phyloP scores from a whole-genome alignment of 2,888 invertebrate genomes.

The Rugalucina vietnamica region DNA sequence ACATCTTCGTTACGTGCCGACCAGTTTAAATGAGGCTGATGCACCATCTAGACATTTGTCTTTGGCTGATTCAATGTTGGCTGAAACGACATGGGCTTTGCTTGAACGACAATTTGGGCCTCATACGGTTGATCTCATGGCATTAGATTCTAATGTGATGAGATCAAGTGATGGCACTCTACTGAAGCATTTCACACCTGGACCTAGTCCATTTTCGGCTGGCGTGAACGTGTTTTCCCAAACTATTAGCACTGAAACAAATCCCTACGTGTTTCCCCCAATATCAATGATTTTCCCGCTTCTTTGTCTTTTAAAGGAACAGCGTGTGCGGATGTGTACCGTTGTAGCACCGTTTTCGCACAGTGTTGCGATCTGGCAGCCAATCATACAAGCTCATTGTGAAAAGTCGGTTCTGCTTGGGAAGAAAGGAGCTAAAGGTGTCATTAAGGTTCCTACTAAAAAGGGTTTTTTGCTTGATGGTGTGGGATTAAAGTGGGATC shows the following conservation, averaged over 20 bases:
- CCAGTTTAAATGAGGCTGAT: slow-evolving; percentile 25
- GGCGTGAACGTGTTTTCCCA: slow-evolving; percentile 53
- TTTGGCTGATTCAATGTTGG: slow-evolving; percentile 28
- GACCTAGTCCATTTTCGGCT: slow-evolving; percentile 20
- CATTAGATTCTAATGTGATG: slow-evolving; percentile 50
- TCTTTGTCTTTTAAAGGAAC: slow-evolving; percentile 16
- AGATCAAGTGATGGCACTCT: not conserved
- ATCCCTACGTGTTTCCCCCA: slow-evolving; percentile 51
- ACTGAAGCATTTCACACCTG: slow-evolving; percentile 42
- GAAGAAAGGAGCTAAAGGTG: not conserved
- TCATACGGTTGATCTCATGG: slow-evolving; percentile 52
- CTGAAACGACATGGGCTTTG: slow-evolving; percentile 13
- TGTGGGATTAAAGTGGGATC: slow-evolving; percentile 19
- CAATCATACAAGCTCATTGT: slow-evolving; percentile 7
- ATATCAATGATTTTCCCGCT: slow-evolving; percentile 28
- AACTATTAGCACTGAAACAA: slow-evolving; percentile 27
- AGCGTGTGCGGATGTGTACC: slow-evolving; percentile 22
- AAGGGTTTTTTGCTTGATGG: slow-evolving; percentile 26
- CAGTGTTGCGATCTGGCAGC: slow-evolving; percentile 48
- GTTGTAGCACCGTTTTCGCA: slow-evolving; percentile 14
- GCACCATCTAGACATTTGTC: slow-evolving; percentile 8
- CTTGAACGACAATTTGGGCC: slow-evolving; percentile 41
- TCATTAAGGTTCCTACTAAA: not conserved
- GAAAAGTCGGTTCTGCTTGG: slow-evolving; percentile 1
- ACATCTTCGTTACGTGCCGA: slow-evolving; percentile 39